Conservation (phyloP, 2,113 vertebrate genomes). For the Noctilio leporinus region DNA sequence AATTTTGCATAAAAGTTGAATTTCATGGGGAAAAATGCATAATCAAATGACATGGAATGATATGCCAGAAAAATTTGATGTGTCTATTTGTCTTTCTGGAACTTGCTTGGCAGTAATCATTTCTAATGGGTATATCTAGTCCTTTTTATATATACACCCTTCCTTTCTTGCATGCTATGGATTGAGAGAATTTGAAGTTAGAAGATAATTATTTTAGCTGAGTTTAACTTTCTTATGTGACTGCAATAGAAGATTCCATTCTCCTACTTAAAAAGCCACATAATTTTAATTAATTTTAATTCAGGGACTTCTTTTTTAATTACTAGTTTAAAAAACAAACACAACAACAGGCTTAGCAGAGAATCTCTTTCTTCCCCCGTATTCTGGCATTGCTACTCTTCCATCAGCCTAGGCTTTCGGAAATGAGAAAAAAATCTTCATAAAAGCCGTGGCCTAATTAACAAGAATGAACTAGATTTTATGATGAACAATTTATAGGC, state of each 20-base stretch:
- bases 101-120: background rate
- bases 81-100: conserved; percentile 50
- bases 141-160: background rate
- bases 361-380: conserved; percentile 13
- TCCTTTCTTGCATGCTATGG: conserved; percentile 6
- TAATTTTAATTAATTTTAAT: conserved; percentile 64
- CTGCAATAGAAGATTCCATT: conserved; percentile 33
- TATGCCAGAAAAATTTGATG: conserved; percentile 2
- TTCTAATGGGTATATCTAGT: background rate
- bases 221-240: conserved; percentile 30
- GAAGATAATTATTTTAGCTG: background rate
- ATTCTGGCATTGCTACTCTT: conserved; percentile 55
- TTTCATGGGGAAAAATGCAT: conserved; percentile 26
- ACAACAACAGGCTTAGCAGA: conserved; percentile 47
- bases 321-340: conserved; percentile 51
- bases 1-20: conserved; percentile 25
- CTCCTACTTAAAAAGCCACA: conserved; percentile 16
- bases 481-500: conserved; percentile 81
- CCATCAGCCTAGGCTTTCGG: conserved; percentile 64
- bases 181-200: conserved; percentile 27
- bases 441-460: conserved; percentile 81
- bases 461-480: conserved; percentile 81
- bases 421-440: conserved; percentile 68
- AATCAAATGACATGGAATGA: conserved; percentile 14
- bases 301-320: conserved; percentile 42